Conservation (phyloP, 2,888 invertebrate genomes). For the Tiliacea aurago region DNA sequence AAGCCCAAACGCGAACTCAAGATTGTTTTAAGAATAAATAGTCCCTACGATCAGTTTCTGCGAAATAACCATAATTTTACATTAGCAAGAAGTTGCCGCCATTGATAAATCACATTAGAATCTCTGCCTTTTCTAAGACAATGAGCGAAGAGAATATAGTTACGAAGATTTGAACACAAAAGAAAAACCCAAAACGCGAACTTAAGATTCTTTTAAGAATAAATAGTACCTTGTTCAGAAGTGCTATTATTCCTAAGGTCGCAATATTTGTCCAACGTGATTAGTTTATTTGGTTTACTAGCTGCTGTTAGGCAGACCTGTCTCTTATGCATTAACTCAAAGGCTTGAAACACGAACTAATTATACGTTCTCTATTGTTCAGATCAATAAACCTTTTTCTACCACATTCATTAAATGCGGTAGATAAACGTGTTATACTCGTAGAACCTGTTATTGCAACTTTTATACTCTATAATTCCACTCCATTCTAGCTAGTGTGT, state of each 20-base stretch:
- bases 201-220: not conserved
- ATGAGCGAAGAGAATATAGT: not conserved
- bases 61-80: not conserved
- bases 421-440: too few relatives aligned
- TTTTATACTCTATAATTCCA: not conserved
- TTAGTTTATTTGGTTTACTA: not conserved
- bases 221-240: not conserved
- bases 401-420: too few relatives aligned
- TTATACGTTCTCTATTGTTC: not conserved
- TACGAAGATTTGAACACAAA: not conserved
- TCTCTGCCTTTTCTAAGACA: not conserved
- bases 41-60: too few relatives aligned
- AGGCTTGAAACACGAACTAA: not conserved
- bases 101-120: not conserved
- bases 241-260: not conserved
- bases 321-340: not conserved
- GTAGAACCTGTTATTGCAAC: constrained; percentile 3
- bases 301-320: not conserved
- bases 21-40: too few relatives aligned
- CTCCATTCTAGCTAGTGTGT: not conserved
- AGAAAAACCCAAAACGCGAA: not conserved
- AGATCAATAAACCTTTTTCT: constrained; percentile 1
- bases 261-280: not conserved
- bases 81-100: not conserved
- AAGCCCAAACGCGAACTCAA: not conserved